Percentiles rank a stretch among this genome's conserved stretches.
phyloP scores from a whole-genome alignment of 2,888 invertebrate genomes.

The Parnassius apollo region DNA sequence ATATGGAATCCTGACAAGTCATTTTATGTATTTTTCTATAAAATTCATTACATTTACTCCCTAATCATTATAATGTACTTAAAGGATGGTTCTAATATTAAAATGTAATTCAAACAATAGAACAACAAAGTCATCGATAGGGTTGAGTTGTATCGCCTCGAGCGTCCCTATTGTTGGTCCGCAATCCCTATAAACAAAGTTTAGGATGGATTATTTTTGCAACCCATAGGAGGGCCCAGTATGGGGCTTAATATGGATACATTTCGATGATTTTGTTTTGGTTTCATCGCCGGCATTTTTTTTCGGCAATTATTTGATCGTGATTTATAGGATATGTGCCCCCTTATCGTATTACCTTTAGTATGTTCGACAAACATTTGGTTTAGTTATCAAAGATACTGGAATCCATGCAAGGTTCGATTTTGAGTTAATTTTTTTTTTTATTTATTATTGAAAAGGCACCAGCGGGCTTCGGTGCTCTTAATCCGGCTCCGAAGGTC shows the following conservation, averaged over 20 bases:
- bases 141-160: slow-evolving; percentile 18
- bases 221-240: slow-evolving; percentile 10
- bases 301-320: background rate
- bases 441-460: no score
- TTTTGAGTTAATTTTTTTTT: no score
- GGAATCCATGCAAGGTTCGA: no score
- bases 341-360: no score
- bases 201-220: slow-evolving; percentile 22
- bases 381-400: no score
- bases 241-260: slow-evolving; percentile 11
- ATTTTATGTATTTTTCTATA: no score
- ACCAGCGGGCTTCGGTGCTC: no score
- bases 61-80: slow-evolving; percentile 3
- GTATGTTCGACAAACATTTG: no score
- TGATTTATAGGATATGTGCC: background rate
- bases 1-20: no score
- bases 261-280: slow-evolving; percentile 4
- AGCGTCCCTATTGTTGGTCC: slow-evolving; percentile 21
- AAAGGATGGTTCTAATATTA: slow-evolving; percentile 11
- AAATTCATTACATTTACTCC: no score
- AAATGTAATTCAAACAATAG: slow-evolving; percentile 7
- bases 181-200: slow-evolving; percentile 25
- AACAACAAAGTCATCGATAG: slow-evolving; percentile 22
- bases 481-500: no score
- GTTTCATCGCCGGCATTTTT: slow-evolving; percentile 1